Base-by-base conservation (phyloP, 2,113 vertebrate species). In the Plestiodon gilberti region DNA sequence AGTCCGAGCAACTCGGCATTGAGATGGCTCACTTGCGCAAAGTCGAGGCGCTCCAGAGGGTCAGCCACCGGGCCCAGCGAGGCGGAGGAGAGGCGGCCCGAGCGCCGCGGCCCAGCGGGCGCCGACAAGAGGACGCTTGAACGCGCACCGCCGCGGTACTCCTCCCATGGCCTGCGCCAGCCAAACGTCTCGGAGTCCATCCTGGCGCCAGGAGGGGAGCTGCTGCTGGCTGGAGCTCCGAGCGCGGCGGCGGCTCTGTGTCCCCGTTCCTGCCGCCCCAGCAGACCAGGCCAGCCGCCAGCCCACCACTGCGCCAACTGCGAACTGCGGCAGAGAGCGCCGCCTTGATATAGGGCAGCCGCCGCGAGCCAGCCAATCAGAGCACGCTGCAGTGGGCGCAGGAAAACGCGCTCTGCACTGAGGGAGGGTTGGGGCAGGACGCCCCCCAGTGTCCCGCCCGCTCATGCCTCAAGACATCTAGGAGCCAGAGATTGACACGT, bases 241-340 rank as follows among this genome's bases (percentile, higher is more conserved):
- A 55, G 94, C 89, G 73, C 61, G 40, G 48, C 23, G 71, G 2
- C n/a, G 17, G 17, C 9, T 13, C 94, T 89, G 75, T 81, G 61
- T 64, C 85, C 38, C 75, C 30, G 9, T 73, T 28, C 96, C 96
- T 94, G 95, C 77, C 84, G 55, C 96, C 96, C 96, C 96, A 96
- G 95, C 96, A 17, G 20, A 7, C 23, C 40, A 22, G 92, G 84
- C 93, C 96, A 95, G 95, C 94, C 94, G 95, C 96, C 93, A 6
- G 92, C 93, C 93, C 93, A 90, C 96, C 86, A 96, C 96, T 97
- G 97, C 97, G 96, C 96, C 96, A 97, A 95, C 94, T 95, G 95
- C 91, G 93, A 95, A 96, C 96, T 96, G 94, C 96, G 96, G 96
- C 97, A 96, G 94, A 96, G 94, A 6, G 94, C 18, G 23, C 88